Evolutionary conservation across 2,113 vertebrate genomes (phyloP).

Genomic region (Struthio camelus): DNA sequence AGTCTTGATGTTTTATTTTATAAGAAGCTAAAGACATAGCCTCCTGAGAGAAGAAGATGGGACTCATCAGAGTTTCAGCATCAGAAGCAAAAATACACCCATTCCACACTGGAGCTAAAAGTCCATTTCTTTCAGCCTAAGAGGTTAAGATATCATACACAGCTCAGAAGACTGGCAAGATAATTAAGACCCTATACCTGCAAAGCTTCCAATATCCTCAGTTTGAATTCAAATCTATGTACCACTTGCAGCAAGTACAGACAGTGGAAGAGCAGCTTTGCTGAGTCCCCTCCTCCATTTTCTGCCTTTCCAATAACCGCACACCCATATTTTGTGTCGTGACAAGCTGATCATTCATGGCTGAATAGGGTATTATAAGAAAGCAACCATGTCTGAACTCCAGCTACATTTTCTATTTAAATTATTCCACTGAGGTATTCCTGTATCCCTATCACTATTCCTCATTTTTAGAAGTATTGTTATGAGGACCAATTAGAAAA

Average conservation of each 20-base stretch:
- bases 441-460: not conserved
- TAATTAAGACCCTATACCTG: not conserved
- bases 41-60: not conserved
- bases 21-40: not conserved
- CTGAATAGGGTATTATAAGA: not conserved
- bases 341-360: not conserved
- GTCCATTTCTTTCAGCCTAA: not conserved
- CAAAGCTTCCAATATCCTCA: not conserved
- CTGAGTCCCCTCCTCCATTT: not conserved
- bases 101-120: not conserved
- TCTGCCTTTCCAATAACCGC: not conserved
- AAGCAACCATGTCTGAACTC: not conserved
- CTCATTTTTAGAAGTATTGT: not conserved
- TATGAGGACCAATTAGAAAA: not conserved
- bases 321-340: not conserved
- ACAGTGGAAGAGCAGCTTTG: not conserved
- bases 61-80: not conserved
- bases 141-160: not conserved
- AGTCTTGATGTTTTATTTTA: not conserved
- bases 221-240: not conserved
- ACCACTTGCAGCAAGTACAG: not conserved
- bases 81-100: not conserved
- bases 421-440: not conserved
- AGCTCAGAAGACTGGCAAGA: not conserved
- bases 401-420: not conserved